Base-by-base conservation (phyloP, 2,113 vertebrate genomes). In the Morone saxatilis region DNA sequence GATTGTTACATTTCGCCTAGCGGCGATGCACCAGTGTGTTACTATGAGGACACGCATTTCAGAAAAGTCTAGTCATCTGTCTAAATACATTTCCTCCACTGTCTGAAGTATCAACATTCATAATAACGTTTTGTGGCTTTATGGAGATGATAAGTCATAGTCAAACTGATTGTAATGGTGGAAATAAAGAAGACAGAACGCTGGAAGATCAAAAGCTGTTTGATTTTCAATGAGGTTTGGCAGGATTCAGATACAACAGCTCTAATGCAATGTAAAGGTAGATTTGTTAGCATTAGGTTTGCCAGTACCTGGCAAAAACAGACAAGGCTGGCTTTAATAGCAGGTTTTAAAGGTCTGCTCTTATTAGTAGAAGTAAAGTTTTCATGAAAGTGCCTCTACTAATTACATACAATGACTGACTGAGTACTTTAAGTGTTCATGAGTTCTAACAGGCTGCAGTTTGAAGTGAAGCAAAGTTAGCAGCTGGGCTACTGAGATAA, bases 1-100 rank as follows among this genome's bases (percentile, higher is more conserved):
- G 43, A 51, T 63, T 48, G 63, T 77, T 48, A 17, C 53, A 48
- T 20, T n/a, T 41, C 12, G 1, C 62, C 62, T 51, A 20, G 51
- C 12, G 12, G 63, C 25, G 6, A 48, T 3, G 1, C 75, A 56
- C 11, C 25, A 65, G 16, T 12, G 51, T 59, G 41, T 68, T 78
- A 40, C 63, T 78, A 63, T 22, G 25, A 59, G 53, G 63, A 78
- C 19, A 59, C 50, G 68, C 67, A 67, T 78, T 68, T 78, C 41
- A 68, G 43, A 59, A 66, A 77, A 78, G 63, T 78, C 53, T 67
- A 4, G 63, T 77, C 13, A 68, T 77, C 19, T 59, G 75, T 68
- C 75, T 68, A 50, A 78, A 59, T 48, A 40, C 43, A 68, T 68
- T 68, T 38, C 63, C 22, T 22, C 41, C 25, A 36, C 41, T 68